Conservation (phyloP, 2,113 vertebrate genomes). For the Agelaius phoeniceus region DNA sequence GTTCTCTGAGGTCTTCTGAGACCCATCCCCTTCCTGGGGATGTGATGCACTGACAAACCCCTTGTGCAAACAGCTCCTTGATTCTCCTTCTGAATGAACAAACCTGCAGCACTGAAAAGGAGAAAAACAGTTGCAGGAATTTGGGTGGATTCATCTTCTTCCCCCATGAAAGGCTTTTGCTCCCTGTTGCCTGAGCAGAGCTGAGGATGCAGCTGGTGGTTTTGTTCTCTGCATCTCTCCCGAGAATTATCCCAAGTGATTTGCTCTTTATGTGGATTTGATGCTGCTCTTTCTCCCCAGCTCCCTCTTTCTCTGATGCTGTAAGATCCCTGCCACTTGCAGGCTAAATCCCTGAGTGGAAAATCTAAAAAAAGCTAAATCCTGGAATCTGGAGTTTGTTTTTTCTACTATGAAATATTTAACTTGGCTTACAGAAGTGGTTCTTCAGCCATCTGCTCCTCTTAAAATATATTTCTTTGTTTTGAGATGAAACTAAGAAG, state of each 20-base stretch:
- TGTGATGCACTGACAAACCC: background rate
- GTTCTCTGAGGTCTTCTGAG: background rate
- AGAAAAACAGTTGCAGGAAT: background rate
- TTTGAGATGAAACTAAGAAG: background rate
- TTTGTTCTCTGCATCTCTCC: background rate
- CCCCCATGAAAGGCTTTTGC: background rate
- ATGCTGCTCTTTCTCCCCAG: background rate
- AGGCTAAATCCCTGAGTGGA: background rate
- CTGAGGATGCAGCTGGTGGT: background rate
- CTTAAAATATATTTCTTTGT: background rate
- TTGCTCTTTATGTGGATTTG: background rate
- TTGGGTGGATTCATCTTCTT: background rate
- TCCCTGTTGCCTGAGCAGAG: background rate
- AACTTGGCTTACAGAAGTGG: background rate
- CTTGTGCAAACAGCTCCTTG: background rate
- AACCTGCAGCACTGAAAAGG: background rate
- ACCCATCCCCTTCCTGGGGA: background rate
- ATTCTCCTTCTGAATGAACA: background rate
- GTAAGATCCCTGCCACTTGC: background rate
- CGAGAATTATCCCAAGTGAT: fast-evolving
- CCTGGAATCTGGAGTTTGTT: background rate
- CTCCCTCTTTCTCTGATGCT: background rate
- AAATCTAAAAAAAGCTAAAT: background rate
- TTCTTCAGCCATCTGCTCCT: background rate
- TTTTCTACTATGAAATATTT: background rate